phyloP scores from a whole-genome alignment of 2,888 invertebrate genomes.

The Eristalinus aeneus region DNA sequence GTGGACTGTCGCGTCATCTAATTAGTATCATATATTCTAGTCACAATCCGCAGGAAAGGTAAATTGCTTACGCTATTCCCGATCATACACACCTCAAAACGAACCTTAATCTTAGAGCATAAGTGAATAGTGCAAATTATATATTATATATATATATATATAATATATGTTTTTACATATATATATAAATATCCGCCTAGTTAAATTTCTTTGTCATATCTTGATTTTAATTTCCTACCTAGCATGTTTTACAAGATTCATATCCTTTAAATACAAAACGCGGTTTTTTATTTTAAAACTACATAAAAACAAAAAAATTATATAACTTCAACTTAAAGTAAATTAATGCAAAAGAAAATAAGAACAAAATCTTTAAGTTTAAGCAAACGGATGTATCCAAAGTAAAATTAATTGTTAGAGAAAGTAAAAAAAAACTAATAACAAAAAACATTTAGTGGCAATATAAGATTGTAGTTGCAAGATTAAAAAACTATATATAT shows the following conservation, averaged over 20 bases:
- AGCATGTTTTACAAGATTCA: not conserved
- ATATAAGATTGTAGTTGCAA: slow-evolving; percentile 44
- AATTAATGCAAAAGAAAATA: not conserved
- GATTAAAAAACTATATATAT: slow-evolving; percentile 29
- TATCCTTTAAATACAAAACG: not conserved
- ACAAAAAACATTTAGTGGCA: slow-evolving; percentile 33
- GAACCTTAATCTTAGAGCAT: not conserved
- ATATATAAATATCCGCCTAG: not conserved
- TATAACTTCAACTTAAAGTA: not conserved
- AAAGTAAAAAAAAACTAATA: slow-evolving; percentile 30
- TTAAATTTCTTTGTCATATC: not conserved
- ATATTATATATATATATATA: not conserved
- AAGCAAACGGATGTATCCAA: slow-evolving; percentile 15
- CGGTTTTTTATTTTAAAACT: not conserved
- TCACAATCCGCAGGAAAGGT: too few relatives aligned
- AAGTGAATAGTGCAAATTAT: not conserved
- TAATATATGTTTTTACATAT: not conserved
- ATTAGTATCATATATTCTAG: too few relatives aligned
- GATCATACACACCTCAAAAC: not conserved
- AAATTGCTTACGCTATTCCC: not conserved
- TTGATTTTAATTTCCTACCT: not conserved
- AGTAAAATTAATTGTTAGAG: slow-evolving; percentile 25
- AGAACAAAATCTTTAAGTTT: not conserved
- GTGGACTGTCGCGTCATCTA: too few relatives aligned
- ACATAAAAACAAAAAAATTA: slow-evolving; percentile 7